Evolutionary conservation across 2,888 invertebrate genomes (phyloP), one percentile per base, ranked within the genome.

Genomic region (Plebejus argus): DNA sequence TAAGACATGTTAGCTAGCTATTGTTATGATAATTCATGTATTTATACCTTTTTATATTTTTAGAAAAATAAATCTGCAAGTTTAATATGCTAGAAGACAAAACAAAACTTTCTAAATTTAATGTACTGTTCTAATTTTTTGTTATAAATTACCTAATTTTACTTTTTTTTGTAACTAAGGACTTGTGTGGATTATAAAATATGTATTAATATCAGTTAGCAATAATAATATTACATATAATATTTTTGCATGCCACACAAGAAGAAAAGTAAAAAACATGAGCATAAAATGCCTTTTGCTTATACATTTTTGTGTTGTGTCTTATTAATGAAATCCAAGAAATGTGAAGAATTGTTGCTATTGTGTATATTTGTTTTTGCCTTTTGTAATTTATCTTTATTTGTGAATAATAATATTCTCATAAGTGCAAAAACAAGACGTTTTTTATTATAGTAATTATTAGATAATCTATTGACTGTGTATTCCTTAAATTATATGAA

Each of bases 1-100:
- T 92, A 93, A 93, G 92, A 93, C 91, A 89, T 89, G 88, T 90
- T 93, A 91, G 91, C 89, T 92, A 92, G 92, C 91, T 90, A 90
- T 91, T 91, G 90, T 92, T 90, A 91, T 90, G 86, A 89, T 91
- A 89, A 92, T 90, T 84, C 78, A 90, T 92, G 90, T 93, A 93
- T 88, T 88, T 89, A 91, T 89, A 91, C 6, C 91, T 92, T 86
- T 81, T 92, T 91, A 49, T 49, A 53, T 74, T 91, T 88, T 90
- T 90, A 88, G 88, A 90, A 91, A 90, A 91, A 89, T 86, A 88
- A 91, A 92, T 92, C 91, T 93, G 93, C 92, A 91, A 92, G 91
- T 91, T 86, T 86, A 88, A 86, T 83, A 86, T 87, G 66, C 28
- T 66, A 66, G 28, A 33, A 33, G 66, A 28, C 66, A 33, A 23